Evolutionary conservation across 2,113 vertebrate genomes (phyloP).

Genomic region (Forbesichthys agassizii): DNA sequence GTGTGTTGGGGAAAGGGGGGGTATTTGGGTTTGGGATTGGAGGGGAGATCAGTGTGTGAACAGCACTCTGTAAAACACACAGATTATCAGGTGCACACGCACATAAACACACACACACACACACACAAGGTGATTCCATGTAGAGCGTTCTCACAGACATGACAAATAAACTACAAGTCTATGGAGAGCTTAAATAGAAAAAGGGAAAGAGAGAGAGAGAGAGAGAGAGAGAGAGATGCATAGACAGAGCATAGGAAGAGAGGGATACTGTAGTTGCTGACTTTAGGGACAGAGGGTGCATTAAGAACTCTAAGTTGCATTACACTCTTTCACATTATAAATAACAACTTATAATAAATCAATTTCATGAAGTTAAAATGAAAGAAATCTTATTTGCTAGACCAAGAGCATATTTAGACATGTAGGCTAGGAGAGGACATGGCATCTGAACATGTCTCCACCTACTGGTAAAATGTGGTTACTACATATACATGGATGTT

Average conservation of each 20-base stretch:
- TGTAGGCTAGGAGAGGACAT: neutral
- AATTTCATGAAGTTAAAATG: too few relatives aligned
- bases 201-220: conserved; percentile 9
- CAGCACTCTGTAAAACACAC: conserved; percentile 76
- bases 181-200: conserved; percentile 16
- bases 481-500: conserved; percentile 23
- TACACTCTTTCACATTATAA: neutral
- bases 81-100: conserved; percentile 71
- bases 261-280: neutral
- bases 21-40: conserved; percentile 73
- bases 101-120: conserved; percentile 29
- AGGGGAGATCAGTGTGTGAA: conserved; percentile 71
- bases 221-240: conserved; percentile 4
- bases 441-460: conserved; percentile 48
- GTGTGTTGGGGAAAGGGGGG: neutral
- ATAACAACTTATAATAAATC: too few relatives aligned
- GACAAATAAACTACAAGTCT: conserved; percentile 42
- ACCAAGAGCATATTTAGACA: neutral
- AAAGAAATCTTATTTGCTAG: too few relatives aligned
- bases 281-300: too few relatives aligned
- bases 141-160: conserved; percentile 44
- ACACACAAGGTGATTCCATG: conserved; percentile 41
- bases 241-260: neutral
- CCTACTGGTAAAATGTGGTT: conserved; percentile 51
- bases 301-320: neutral